These are phyloP conservation scores for Drosophila paramelanica DNA, from an alignment of 2,888 invertebrate species.

Conservation along the genomic window DNA sequence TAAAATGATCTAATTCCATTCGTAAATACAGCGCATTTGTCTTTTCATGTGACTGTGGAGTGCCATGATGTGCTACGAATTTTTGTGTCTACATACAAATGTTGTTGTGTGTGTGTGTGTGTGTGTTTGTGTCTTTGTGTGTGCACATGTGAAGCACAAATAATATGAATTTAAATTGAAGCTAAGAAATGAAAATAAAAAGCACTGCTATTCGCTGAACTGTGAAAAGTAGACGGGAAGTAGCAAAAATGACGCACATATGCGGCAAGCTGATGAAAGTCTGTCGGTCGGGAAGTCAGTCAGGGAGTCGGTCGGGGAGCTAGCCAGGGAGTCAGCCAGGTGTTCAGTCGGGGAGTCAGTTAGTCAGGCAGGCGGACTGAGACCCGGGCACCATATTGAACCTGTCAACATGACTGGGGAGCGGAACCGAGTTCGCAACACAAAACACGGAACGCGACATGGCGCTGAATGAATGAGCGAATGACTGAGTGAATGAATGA, in stretches of 20 bases:
- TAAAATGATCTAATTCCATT: background rate
- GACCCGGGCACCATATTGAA: conserved; percentile 58
- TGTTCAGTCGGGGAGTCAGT: conserved; percentile 25
- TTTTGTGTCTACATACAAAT: conserved; percentile 3
- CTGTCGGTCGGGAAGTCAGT: conserved; percentile 23
- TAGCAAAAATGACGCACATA: conserved; percentile 58
- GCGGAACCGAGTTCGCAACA: conserved; percentile 50
- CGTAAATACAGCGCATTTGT: background rate
- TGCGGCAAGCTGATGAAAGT: conserved; percentile 61
- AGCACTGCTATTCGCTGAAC: conserved; percentile 53
- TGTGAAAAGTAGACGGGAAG: conserved; percentile 65
- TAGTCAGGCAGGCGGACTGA: conserved; percentile 7
- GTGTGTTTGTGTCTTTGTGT: background rate
- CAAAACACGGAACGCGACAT: conserved; percentile 10
- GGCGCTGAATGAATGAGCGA: conserved; percentile 39
- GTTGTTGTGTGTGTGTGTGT: conserved; percentile 9
- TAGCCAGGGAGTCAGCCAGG: conserved; percentile 9
- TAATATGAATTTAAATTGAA: conserved; percentile 75
- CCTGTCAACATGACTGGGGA: conserved; percentile 65
- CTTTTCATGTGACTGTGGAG: background rate
- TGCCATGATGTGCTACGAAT: conserved; percentile 1
- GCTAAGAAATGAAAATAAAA: conserved; percentile 42
- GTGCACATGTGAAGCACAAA: conserved; percentile 42
- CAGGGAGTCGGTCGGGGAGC: conserved; percentile 5
- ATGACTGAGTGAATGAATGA: conserved; percentile 36